Evolutionary conservation across 2,797 vertebrate species (phyloP).

Genomic region (Acrossocheilus wenchowensis): DNA sequence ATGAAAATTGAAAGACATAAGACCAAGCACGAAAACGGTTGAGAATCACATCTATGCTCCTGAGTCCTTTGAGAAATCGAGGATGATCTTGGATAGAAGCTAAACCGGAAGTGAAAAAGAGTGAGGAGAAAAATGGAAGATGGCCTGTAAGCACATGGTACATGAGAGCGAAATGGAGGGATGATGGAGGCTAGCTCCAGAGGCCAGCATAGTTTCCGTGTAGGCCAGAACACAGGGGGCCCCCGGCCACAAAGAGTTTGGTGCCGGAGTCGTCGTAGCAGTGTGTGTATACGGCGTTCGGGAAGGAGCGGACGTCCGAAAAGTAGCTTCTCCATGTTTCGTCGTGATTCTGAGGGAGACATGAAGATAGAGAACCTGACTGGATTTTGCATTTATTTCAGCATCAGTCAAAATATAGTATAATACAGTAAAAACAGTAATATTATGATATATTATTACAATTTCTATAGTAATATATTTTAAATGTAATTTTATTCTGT

Average conservation of each 20-base stretch:
- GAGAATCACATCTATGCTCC: constrained; percentile 68
- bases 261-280: constrained; percentile 98
- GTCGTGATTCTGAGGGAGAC: constrained; percentile 87
- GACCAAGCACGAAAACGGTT: constrained; percentile 8
- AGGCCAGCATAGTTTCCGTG: constrained; percentile 98
- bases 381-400: neutral
- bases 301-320: constrained; percentile 95
- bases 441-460: too few relatives aligned
- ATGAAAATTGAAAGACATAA: constrained; percentile 5
- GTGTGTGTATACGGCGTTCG: constrained; percentile 98
- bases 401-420: neutral
- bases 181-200: constrained; percentile 87
- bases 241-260: constrained; percentile 97
- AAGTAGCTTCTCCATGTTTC: constrained; percentile 99
- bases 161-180: constrained; percentile 11
- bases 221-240: constrained; percentile 95
- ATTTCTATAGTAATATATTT: too few relatives aligned
- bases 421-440: neutral
- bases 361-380: neutral
- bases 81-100: constrained; percentile 55
- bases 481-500: too few relatives aligned
- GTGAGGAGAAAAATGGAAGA: constrained; percentile 5
- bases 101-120: constrained; percentile 50
- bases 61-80: constrained; percentile 66
- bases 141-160: neutral